Conservation (phyloP, 2,113 vertebrate genomes). For the Etheostoma spectabile region DNA sequence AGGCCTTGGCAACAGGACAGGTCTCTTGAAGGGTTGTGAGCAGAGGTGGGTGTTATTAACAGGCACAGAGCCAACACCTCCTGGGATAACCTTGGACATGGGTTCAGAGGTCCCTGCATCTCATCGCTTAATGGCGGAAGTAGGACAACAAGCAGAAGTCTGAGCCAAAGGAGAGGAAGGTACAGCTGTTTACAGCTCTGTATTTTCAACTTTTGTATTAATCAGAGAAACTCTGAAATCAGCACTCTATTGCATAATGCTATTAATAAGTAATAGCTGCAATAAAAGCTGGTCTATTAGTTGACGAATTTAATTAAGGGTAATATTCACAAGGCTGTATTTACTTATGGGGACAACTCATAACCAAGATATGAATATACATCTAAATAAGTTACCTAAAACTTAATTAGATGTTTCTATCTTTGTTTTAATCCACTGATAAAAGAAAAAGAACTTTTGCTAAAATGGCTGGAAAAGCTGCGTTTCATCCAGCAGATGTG, state of each 20-base stretch:
- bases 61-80: conserved; percentile 69
- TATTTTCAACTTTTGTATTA: conserved; percentile 23
- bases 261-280: conserved; percentile 19
- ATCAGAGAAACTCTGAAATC: conserved; percentile 20
- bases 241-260: neutral
- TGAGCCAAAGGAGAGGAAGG: conserved; percentile 50
- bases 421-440: neutral
- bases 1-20: conserved; percentile 75
- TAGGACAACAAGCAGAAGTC: conserved; percentile 64
- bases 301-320: neutral
- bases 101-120: conserved; percentile 82
- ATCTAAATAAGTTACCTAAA: conserved; percentile 10
- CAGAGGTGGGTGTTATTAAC: conserved; percentile 60
- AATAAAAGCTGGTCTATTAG: conserved; percentile 13
- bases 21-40: conserved; percentile 62
- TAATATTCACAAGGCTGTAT: neutral
- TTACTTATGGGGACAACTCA: neutral
- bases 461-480: neutral
- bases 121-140: conserved; percentile 79
- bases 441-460: neutral
- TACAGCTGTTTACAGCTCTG: conserved; percentile 56
- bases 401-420: too few relatives aligned
- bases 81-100: conserved; percentile 75
- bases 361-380: neutral
- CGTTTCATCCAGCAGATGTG: conserved; percentile 16